These are phyloP conservation scores for Protobothrops mucrosquamatus DNA, from an alignment of 2,113 vertebrate species.

Conservation along the genomic window DNA sequence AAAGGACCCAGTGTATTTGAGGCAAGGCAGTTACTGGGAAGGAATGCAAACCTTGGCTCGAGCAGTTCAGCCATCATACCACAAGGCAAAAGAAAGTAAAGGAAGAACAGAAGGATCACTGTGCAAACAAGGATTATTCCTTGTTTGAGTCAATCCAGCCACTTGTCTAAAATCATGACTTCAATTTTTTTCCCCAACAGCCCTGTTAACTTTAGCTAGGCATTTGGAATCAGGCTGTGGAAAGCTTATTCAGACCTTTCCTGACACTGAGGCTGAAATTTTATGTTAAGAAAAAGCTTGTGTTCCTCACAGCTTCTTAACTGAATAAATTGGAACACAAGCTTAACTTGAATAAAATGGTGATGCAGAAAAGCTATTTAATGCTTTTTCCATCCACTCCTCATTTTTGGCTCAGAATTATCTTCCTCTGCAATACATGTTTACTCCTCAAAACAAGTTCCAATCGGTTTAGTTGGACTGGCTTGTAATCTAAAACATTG, in stretches of 20 bases:
- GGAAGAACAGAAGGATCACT: conserved; percentile 52
- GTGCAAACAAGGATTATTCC: conserved; percentile 49
- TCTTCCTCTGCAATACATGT: neutral
- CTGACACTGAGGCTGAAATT: neutral
- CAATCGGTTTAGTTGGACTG: neutral
- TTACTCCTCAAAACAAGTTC: neutral
- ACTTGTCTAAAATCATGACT: conserved; percentile 52
- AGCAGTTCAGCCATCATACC: conserved; percentile 9
- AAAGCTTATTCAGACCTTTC: conserved; percentile 39
- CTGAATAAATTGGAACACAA: neutral
- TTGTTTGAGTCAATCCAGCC: conserved; percentile 48
- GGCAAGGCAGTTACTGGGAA: neutral
- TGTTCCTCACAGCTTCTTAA: neutral
- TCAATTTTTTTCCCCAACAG: conserved; percentile 37
- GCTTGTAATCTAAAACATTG: neutral
- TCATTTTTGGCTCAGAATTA: neutral
- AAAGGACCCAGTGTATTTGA: conserved; percentile 15
- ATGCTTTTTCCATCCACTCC: neutral
- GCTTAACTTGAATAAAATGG: neutral
- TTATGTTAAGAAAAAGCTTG: neutral
- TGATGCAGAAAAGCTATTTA: neutral
- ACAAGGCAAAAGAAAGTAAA: neutral
- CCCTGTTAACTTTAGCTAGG: conserved; percentile 43
- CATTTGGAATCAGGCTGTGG: conserved; percentile 1
- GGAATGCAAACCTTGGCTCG: conserved; percentile 24